A percentile compares a stretch with the other conserved stretches of the same genome.
Conservation (phyloP, 1,140 invertebrate genomes). For the Helicoverpa zea region DNA sequence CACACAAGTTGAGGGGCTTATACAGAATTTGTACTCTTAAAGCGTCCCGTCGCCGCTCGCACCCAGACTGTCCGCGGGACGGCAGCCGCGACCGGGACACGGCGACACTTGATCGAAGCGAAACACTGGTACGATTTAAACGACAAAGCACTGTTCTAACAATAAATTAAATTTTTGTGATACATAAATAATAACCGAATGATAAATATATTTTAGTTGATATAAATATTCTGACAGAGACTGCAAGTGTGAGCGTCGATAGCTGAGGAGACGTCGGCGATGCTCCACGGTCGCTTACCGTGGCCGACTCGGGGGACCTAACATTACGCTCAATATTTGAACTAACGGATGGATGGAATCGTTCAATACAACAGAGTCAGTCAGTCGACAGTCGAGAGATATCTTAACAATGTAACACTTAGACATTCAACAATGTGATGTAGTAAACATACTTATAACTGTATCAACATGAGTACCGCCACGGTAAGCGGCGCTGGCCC, state of each 20-base stretch:
- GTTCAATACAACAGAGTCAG: constrained; percentile 43
- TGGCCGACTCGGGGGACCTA: background rate
- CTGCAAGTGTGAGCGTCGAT: constrained; percentile 48
- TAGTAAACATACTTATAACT: constrained; percentile 28
- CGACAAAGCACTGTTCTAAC: constrained; percentile 66
- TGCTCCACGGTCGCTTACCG: constrained; percentile 14
- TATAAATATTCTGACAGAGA: constrained; percentile 67
- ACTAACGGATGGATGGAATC: constrained; percentile 48
- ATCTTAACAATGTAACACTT: constrained; percentile 42
- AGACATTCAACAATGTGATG: constrained; percentile 46
- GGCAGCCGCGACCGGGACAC: background rate
- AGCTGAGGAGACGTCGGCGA: constrained; percentile 39
- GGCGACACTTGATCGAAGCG: constrained; percentile 58
- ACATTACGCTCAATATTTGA: constrained; percentile 38
- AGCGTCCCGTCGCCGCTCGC: constrained; percentile 80
- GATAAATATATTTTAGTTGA: constrained; percentile 69
- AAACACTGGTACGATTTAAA: constrained; percentile 71
- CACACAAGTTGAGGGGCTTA: constrained; percentile 85
- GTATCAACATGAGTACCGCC: constrained; percentile 6
- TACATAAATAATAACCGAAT: constrained; percentile 76
- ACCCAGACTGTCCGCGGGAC: constrained; percentile 55
- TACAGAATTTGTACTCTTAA: constrained; percentile 88
- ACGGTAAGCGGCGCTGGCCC: constrained; percentile 35
- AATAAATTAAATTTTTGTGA: constrained; percentile 74
- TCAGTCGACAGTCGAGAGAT: constrained; percentile 29